Evolutionary conservation across 2,797 vertebrate species (phyloP).

Genomic region (Furcifer pardalis): DNA sequence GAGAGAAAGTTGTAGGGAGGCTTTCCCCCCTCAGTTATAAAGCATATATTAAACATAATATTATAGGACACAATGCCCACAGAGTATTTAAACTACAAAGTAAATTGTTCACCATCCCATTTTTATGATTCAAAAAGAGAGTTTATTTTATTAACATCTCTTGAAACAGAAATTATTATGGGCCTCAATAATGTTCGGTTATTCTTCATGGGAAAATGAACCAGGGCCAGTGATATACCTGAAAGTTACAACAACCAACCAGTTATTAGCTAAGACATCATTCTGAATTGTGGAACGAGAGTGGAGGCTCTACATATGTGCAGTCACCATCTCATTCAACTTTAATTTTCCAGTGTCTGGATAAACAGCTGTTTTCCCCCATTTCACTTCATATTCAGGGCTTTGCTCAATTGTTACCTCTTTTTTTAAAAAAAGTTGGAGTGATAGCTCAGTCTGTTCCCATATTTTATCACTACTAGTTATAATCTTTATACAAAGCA

Average conservation of each 20-base stretch:
- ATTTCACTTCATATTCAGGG: conserved; percentile 20
- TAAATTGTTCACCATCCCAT: conserved; percentile 51
- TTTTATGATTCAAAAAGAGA: conserved; percentile 33
- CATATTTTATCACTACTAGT: not conserved
- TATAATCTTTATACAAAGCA: not conserved
- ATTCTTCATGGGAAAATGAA: conserved; percentile 25
- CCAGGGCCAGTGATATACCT: conserved; percentile 11
- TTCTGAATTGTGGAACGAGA: conserved; percentile 27
- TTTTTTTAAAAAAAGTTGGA: not conserved
- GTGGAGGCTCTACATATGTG: conserved; percentile 34
- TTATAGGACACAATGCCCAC: conserved; percentile 41
- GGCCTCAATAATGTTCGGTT: conserved; percentile 32
- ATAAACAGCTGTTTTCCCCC: conserved; percentile 8
- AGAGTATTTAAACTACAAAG: conserved; percentile 55
- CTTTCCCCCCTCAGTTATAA: conserved; percentile 54
- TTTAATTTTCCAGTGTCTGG: conserved; percentile 50
- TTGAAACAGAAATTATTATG: conserved; percentile 45
- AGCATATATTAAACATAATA: conserved; percentile 47
- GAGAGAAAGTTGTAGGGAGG: conserved; percentile 36
- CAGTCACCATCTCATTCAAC: conserved; percentile 4
- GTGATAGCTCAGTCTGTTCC: not conserved
- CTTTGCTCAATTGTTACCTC: not conserved
- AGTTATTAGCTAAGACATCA: conserved; percentile 45
- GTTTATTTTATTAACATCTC: conserved; percentile 44
- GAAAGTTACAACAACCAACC: not conserved